Evolutionary conservation across 2,888 invertebrate genomes (phyloP).

Genomic region (Tromatobia lineatoria): DNA sequence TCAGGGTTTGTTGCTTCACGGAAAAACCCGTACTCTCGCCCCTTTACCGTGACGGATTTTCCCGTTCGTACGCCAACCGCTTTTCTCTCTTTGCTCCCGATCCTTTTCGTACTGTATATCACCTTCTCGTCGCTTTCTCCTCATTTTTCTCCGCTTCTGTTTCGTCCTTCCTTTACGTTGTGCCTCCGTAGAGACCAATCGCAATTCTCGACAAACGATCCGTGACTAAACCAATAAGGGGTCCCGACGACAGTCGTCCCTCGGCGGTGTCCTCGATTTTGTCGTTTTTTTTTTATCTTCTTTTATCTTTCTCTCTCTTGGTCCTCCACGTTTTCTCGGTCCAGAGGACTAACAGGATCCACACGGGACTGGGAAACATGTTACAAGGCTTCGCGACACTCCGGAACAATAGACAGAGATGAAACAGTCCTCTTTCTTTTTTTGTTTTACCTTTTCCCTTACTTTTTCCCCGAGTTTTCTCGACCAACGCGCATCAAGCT

Average conservation of each 20-base stretch:
- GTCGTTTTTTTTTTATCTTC: conserved; percentile 16
- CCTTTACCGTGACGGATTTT: conserved; percentile 26
- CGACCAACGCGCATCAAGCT: conserved; percentile 28
- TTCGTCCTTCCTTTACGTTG: conserved; percentile 32
- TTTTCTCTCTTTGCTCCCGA: neutral
- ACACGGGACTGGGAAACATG: conserved; percentile 36
- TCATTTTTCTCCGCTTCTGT: conserved; percentile 1
- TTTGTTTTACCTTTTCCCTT: conserved; percentile 26
- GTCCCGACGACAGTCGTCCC: conserved; percentile 60
- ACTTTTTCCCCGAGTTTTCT: neutral
- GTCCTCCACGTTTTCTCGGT: neutral
- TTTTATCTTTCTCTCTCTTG: neutral
- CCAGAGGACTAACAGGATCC: conserved; percentile 12
- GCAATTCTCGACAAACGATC: conserved; percentile 74
- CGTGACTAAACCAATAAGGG: conserved; percentile 81
- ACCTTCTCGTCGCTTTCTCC: conserved; percentile 4
- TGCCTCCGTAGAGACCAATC: conserved; percentile 72
- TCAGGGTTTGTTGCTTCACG: conserved; percentile 28
- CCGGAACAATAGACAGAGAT: conserved; percentile 1
- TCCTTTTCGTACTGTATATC: neutral
- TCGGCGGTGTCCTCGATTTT: conserved; percentile 23
- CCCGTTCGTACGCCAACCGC: conserved; percentile 23
- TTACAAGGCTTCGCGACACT: conserved; percentile 1
- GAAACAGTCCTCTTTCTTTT: neutral
- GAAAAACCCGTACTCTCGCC: neutral